These are phyloP conservation scores for Pluvianellus socialis DNA, from an alignment of 2,113 vertebrate genomes.

Conservation along the genomic window DNA sequence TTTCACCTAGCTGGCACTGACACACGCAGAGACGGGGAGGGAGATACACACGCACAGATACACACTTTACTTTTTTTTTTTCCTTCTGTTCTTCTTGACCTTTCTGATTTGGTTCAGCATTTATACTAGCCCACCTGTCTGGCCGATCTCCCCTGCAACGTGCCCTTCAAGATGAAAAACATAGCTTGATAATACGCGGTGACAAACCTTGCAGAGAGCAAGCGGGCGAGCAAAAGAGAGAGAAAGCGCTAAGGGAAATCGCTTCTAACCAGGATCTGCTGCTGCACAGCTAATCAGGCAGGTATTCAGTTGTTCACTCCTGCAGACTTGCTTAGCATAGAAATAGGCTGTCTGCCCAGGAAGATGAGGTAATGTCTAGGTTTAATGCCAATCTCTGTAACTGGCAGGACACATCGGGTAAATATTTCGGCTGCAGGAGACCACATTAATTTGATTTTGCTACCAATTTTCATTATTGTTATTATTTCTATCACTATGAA, in stretches of 20 bases:
- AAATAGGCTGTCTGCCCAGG: slow-evolving; percentile 92
- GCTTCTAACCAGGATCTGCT: slow-evolving; percentile 72
- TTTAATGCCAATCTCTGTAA: slow-evolving; percentile 92
- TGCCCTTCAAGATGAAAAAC: slow-evolving; percentile 67
- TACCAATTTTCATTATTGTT: slow-evolving; percentile 71
- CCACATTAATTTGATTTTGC: slow-evolving; percentile 73
- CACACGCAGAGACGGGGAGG: slow-evolving; percentile 7
- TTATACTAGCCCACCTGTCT: slow-evolving; percentile 62
- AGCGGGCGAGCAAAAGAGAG: slow-evolving; percentile 54
- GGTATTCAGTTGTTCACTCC: slow-evolving; percentile 88
- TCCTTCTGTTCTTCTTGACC: slow-evolving; percentile 54
- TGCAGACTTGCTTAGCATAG: slow-evolving; percentile 92
- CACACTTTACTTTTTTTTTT: background rate
- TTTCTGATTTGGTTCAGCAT: slow-evolving; percentile 62
- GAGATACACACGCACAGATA: background rate
- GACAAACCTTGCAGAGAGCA: slow-evolving; percentile 54
- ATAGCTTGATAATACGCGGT: slow-evolving; percentile 42
- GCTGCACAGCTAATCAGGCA: slow-evolving; percentile 85
- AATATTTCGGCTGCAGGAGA: slow-evolving; percentile 77
- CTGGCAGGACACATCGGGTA: slow-evolving; percentile 84
- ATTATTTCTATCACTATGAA: slow-evolving; percentile 68
- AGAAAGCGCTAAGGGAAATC: slow-evolving; percentile 65
- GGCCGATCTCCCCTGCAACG: slow-evolving; percentile 32
- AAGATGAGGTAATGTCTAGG: slow-evolving; percentile 97
- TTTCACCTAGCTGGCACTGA: slow-evolving; percentile 55